Evolutionary conservation across 92 coral and sea anemone species (phyloP).

Genomic region (Heliopora coerulea): DNA sequence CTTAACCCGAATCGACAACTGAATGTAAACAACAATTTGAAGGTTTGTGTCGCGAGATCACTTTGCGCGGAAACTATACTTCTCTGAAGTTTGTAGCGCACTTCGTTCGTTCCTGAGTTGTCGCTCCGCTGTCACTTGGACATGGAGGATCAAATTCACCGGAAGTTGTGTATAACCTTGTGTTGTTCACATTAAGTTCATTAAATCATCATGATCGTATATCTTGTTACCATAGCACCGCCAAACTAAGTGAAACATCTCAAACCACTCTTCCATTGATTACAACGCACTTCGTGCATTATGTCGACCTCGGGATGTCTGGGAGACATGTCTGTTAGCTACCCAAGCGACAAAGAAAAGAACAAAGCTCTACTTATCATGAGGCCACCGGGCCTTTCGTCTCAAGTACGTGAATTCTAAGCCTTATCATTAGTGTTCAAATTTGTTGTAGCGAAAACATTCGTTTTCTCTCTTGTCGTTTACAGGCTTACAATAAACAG

Average conservation of each 20-base stretch:
- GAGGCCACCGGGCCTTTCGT: slow-evolving; percentile 80
- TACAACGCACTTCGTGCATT: not conserved
- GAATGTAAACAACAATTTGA: too few species aligned
- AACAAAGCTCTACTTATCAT: slow-evolving; percentile 76
- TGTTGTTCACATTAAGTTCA: too few species aligned
- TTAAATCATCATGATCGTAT: not conserved
- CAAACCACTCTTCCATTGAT: not conserved
- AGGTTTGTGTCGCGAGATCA: too few species aligned
- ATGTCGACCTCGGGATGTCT: slow-evolving; percentile 3
- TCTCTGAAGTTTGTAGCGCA: too few species aligned
- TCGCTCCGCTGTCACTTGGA: too few species aligned
- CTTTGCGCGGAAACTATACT: too few species aligned
- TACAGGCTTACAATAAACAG: slow-evolving; percentile 81
- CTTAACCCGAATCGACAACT: too few species aligned
- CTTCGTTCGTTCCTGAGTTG: too few species aligned
- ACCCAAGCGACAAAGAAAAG: slow-evolving; percentile 72
- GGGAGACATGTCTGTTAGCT: slow-evolving; percentile 12
- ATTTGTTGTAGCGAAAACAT: not conserved
- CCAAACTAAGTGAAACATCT: not conserved
- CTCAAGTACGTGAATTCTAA: slow-evolving; percentile 62
- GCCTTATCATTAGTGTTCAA: not conserved
- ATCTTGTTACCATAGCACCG: slow-evolving; percentile 30
- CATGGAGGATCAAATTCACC: too few species aligned
- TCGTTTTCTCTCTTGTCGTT: not conserved
- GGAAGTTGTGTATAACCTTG: too few species aligned